Conservation (phyloP, 2,797 vertebrate species). For the Champsocephalus gunnari region DNA sequence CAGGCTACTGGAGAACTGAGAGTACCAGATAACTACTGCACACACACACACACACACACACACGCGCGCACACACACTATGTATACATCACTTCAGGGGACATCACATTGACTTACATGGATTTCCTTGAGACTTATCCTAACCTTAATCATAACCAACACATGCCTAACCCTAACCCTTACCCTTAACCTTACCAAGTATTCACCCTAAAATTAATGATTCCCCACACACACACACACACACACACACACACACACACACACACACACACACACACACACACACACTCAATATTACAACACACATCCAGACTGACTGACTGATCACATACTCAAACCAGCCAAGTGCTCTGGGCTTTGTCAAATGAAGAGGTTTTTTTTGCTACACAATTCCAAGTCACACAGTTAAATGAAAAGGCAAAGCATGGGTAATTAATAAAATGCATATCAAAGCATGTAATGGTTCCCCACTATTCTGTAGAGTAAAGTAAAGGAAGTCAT, state of each 20-base stretch:
- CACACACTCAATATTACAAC: conserved; percentile 4
- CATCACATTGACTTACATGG: no score
- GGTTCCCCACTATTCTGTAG: conserved; percentile 22
- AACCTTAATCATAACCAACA: no score
- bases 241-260: no score
- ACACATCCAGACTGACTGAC: conserved; percentile 38
- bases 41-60: not conserved
- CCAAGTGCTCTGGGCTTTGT: conserved; percentile 51
- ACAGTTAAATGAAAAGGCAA: conserved; percentile 60
- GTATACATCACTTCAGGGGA: no score
- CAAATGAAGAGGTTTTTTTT: conserved; percentile 55
- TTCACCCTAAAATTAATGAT: no score
- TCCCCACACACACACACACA: no score
- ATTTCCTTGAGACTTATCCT: no score
- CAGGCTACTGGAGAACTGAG: conserved; percentile 33
- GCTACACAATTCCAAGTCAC: conserved; percentile 41
- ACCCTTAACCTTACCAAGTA: no score
- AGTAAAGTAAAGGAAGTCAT: conserved; percentile 57
- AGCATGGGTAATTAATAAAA: conserved; percentile 59
- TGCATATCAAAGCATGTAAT: conserved; percentile 54
- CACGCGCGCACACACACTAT: not conserved
- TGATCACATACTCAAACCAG: conserved; percentile 49
- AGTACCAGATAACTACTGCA: conserved; percentile 1
- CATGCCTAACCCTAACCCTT: no score
- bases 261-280: not conserved